phyloP scores from a whole-genome alignment of 2,797 vertebrate genomes.

The Alcedo atthis region DNA sequence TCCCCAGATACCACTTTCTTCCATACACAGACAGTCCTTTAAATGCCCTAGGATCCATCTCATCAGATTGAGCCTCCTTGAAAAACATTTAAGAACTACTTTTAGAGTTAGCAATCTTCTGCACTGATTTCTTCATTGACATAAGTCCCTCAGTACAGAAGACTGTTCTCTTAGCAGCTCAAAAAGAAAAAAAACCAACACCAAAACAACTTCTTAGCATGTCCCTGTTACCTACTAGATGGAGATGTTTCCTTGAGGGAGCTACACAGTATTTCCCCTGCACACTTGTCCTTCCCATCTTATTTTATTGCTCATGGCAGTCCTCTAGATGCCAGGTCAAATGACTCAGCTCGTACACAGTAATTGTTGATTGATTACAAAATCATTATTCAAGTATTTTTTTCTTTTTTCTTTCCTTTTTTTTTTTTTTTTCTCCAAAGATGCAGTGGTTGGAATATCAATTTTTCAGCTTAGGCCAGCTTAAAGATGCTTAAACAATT shows the following conservation, averaged over 20 bases:
- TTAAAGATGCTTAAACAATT: slow-evolving; percentile 29
- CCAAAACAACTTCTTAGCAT: no score
- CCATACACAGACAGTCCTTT: not conserved
- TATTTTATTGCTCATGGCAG: not conserved
- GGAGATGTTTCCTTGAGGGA: no score
- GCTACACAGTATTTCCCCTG: not conserved
- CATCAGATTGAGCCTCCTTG: not conserved
- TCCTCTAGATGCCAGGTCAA: not conserved
- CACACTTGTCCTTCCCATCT: not conserved
- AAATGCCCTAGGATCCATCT: not conserved
- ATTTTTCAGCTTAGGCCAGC: slow-evolving; percentile 14
- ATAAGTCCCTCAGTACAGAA: not conserved
- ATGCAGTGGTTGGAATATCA: not conserved
- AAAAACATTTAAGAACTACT: not conserved
- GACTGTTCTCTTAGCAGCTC: slow-evolving; percentile 28
- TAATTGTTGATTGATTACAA: not conserved
- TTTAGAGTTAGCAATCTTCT: not conserved
- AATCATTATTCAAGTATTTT: not conserved
- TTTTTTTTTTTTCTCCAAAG: not conserved
- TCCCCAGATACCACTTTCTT: not conserved
- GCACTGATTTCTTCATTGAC: not conserved
- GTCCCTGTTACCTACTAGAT: no score
- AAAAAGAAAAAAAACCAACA: not conserved
- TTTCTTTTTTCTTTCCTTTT: no score
- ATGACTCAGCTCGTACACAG: not conserved